Evolutionary conservation across 2,888 invertebrate species (phyloP), one percentile per base, ranked within the genome.

Genomic region (Yponomeuta malinellus): DNA sequence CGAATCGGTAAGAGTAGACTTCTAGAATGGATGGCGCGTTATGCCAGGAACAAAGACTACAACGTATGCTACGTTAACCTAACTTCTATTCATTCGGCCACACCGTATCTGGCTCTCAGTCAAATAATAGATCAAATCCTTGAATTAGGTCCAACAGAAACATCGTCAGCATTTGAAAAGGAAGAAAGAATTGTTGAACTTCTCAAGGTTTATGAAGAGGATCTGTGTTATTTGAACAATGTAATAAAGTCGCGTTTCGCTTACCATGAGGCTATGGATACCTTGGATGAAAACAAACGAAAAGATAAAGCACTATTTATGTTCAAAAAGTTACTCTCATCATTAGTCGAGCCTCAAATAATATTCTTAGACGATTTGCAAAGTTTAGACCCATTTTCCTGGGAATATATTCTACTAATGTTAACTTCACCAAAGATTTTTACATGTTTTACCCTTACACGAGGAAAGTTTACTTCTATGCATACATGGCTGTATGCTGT

Each of bases 1-100:
- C 89, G 94, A 37, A 86, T 93, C 15, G 95, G 95, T 2, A 95
- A 95, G 79, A 93, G 92, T 33, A 87, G 93, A 73, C 76, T 94
- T 67, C 78, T 95, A 72, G 91, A 93, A 76, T 92, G 93, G 80
- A 93, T 92, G 86, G 81, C 84, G 2, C 83, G 88, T 68, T 67
- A 81, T 71, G 83, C 87, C 2, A 82, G 75, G 76, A 87, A 84
- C 75, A 78, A 76, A 71, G 78, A 77, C 5, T 76, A 78, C 71
- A 78, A 76, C 75, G 78, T 86, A 73, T 84, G 85, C 73, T 78
- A 76, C 72, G 76, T 86, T 69, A 83, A 75, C 71, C 81, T 88
- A 73, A 88, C 85, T n/a, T 87, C 85, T 71, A 90, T 86, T 77
- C 93, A 86, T 78, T 89, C 85, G 68, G 89, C 87, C 74, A 93